Conservation (phyloP, 2,888 invertebrate genomes). For the Noctua pronuba region DNA sequence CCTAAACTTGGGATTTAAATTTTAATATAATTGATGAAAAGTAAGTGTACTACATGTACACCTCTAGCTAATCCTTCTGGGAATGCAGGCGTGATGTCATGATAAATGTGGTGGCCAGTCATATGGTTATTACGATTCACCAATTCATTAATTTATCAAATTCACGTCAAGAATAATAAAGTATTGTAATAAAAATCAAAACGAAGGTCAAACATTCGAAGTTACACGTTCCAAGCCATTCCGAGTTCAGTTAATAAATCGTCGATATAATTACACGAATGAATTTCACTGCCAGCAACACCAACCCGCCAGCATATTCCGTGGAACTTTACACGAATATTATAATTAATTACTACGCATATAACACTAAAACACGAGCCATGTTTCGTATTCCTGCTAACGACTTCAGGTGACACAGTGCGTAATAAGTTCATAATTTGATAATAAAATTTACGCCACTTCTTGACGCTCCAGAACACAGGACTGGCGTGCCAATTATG, state of each 20-base stretch:
- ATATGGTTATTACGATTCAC: background rate
- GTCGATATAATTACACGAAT: conserved; percentile 63
- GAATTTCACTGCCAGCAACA: conserved; percentile 52
- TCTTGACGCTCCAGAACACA: conserved; percentile 67
- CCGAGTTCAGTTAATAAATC: conserved; percentile 54
- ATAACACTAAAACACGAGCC: conserved; percentile 62
- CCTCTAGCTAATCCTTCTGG: background rate
- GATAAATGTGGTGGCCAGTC: background rate
- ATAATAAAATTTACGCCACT: conserved; percentile 74
- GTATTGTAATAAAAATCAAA: conserved; percentile 16
- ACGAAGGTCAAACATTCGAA: conserved; percentile 35
- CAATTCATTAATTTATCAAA: conserved; percentile 10
- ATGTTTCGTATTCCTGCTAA: conserved; percentile 57
- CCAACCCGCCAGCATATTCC: conserved; percentile 57
- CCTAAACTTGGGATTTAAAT: too few relatives aligned
- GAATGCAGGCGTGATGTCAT: background rate
- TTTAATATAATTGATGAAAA: too few relatives aligned
- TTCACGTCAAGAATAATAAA: conserved; percentile 3
- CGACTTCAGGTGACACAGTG: conserved; percentile 57
- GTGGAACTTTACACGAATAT: conserved; percentile 64
- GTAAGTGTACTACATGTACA: background rate
- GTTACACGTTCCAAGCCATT: conserved; percentile 27
- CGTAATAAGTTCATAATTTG: conserved; percentile 68
- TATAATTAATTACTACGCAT: conserved; percentile 67
- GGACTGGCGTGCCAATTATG: conserved; percentile 82